Evolutionary conservation across 2,797 vertebrate genomes (phyloP).

Genomic region (Pogoniulus pusillus): DNA sequence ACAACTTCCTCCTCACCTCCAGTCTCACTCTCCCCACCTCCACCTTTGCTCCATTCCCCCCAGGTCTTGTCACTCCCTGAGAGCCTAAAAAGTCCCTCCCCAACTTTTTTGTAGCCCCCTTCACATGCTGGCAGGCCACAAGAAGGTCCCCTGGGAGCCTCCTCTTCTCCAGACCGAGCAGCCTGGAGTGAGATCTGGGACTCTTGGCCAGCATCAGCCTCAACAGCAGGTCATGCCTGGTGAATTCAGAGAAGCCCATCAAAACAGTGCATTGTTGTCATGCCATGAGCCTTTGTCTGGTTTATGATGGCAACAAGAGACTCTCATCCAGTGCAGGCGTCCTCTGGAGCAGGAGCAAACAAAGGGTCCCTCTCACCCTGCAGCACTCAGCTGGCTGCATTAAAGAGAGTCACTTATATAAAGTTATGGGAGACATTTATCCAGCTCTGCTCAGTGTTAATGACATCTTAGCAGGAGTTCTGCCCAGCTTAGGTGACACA

Average conservation of each 20-base stretch:
- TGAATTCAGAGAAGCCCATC: conserved; percentile 1
- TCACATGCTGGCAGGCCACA: too few relatives aligned
- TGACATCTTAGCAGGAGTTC: neutral
- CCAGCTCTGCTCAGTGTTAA: neutral
- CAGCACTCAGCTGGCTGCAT: neutral
- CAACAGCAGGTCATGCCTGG: neutral
- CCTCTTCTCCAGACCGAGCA: too few relatives aligned
- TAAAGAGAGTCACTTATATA: neutral
- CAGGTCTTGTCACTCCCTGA: too few relatives aligned
- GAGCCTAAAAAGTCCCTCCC: too few relatives aligned
- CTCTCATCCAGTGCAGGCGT: neutral
- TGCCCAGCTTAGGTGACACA: neutral
- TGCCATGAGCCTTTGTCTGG: neutral
- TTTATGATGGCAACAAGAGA: conserved; percentile 33
- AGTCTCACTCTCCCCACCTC: too few relatives aligned
- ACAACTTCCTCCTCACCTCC: too few relatives aligned
- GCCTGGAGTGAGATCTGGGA: neutral
- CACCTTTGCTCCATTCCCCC: too few relatives aligned
- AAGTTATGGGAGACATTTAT: conserved; percentile 7
- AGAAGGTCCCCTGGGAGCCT: too few relatives aligned
- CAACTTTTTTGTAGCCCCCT: too few relatives aligned
- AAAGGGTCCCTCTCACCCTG: neutral
- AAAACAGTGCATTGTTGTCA: neutral
- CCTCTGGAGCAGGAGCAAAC: neutral
- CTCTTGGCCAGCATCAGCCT: neutral